phyloP scores from a whole-genome alignment of 2,888 invertebrate species.

The Erebia aethiops region DNA sequence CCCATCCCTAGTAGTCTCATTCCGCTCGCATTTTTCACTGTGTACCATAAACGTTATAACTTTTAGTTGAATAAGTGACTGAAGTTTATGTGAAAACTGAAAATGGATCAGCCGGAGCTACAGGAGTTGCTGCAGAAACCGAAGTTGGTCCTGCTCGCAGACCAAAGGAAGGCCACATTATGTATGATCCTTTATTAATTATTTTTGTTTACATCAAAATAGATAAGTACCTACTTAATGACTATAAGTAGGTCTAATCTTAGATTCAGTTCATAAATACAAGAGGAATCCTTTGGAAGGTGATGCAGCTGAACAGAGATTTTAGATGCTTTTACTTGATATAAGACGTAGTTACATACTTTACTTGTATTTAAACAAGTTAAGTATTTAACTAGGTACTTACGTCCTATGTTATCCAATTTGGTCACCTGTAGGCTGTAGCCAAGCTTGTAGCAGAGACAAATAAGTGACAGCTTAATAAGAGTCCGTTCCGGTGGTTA shows the following conservation, averaged over 20 bases:
- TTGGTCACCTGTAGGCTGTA: slow-evolving; percentile 19
- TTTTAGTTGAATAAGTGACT: slow-evolving; percentile 46
- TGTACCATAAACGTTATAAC: slow-evolving; percentile 37
- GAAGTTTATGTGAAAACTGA: slow-evolving; percentile 42
- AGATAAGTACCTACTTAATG: too few species aligned
- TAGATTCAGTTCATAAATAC: not conserved
- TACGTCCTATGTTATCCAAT: not conserved
- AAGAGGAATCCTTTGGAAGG: too few species aligned
- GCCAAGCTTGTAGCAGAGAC: not conserved
- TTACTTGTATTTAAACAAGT: too few species aligned
- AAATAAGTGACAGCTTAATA: slow-evolving; percentile 57
- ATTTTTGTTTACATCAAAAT: not conserved
- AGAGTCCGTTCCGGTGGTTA: slow-evolving; percentile 59
- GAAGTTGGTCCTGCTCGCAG: slow-evolving; percentile 52
- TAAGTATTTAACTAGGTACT: too few species aligned
- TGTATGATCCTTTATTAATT: slow-evolving; percentile 55
- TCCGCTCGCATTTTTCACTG: slow-evolving; percentile 25
- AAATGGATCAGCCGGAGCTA: slow-evolving; percentile 72
- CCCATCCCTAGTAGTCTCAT: slow-evolving; percentile 9
- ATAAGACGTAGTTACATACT: too few species aligned
- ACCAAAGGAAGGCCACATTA: slow-evolving; percentile 58
- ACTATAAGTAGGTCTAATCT: not conserved
- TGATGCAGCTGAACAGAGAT: too few species aligned
- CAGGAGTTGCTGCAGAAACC: slow-evolving; percentile 73
- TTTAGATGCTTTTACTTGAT: too few species aligned